Base-by-base conservation (phyloP, 2,888 invertebrate genomes). In the Podotricha telesiphe region DNA sequence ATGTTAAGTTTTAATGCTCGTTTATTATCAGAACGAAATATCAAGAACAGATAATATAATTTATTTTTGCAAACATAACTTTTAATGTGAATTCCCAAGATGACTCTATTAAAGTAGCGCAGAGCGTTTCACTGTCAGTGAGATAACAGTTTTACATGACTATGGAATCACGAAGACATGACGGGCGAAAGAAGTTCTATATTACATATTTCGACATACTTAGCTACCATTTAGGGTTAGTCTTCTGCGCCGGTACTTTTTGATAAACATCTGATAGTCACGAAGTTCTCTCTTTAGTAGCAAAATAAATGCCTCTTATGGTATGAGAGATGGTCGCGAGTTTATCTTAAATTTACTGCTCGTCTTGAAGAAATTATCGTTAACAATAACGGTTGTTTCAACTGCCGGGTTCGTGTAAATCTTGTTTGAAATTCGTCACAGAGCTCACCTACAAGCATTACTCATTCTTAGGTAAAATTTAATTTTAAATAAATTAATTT, bases 231-330 rank as follows among this genome's bases (percentile, higher is more conserved):
- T 76, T 79, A 79, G 73, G 77, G 77, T 74, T 73, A 76, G 75
- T 75, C 75, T 71, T 71, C 74, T 71, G 75, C 74, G 77, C 73
- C 74, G 74, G 77, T 74, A 72, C 72, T 74, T 76, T 74, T 73
- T 76, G 78, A 78, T 79, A 75, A 76, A 74, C 74, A 75, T 77
- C 75, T 75, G 74, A 74, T 73, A 71, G 75, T 76, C 76, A 75
- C 77, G 77, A 76, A 67, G 74, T 76, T 73, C 72, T 74, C 75
- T 76, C 76, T 77, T 78, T 78, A 76, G 75, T 77, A 77, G 76
- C 77, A 76, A 77, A 77, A 76, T 74, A 76, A 74, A 72, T 73
- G 71, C 76, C 76, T 76, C 72, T 76, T 76, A 77, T 74, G 78
- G 76, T 70, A 74, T 73, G 70, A 72, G 68, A 76, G 77, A 79